Evolutionary conservation across 2,888 invertebrate genomes (phyloP).

Genomic region (Serripes groenlandicus): DNA sequence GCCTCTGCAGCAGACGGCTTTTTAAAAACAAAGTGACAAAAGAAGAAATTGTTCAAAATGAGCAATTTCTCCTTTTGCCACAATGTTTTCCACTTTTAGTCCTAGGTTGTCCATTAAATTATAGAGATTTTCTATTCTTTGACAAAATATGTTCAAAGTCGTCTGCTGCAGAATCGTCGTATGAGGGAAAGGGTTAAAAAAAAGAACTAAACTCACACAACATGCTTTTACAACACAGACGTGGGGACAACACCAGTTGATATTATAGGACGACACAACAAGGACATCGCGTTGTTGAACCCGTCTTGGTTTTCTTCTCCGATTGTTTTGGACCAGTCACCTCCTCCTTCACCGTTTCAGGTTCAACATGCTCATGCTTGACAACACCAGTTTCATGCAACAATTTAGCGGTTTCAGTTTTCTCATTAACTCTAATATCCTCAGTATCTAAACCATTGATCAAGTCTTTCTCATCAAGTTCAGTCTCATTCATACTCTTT

Average conservation of each 20-base stretch:
- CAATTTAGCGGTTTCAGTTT: conserved; percentile 8
- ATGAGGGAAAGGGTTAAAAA: conserved; percentile 31
- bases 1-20: too few relatives aligned
- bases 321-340: not conserved
- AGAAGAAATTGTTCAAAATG: too few relatives aligned
- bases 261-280: conserved; percentile 65
- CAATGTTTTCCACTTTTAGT: too few relatives aligned
- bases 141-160: too few relatives aligned
- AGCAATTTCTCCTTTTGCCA: too few relatives aligned
- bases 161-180: too few relatives aligned
- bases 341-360: conserved; percentile 6
- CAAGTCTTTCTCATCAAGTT: not conserved
- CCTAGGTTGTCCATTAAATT: too few relatives aligned
- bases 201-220: conserved; percentile 66
- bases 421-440: conserved; percentile 5
- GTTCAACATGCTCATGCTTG: conserved; percentile 19
- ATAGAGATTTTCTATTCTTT: too few relatives aligned
- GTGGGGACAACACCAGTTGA: conserved; percentile 51
- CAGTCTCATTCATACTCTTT: not conserved
- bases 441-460: conserved; percentile 3
- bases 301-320: not conserved
- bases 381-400: conserved; percentile 24
- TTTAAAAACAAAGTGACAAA: too few relatives aligned
- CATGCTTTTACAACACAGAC: conserved; percentile 46
- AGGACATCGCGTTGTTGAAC: conserved; percentile 44